Conservation (phyloP, 1,140 invertebrate species). For the Pogonus chalceus region DNA sequence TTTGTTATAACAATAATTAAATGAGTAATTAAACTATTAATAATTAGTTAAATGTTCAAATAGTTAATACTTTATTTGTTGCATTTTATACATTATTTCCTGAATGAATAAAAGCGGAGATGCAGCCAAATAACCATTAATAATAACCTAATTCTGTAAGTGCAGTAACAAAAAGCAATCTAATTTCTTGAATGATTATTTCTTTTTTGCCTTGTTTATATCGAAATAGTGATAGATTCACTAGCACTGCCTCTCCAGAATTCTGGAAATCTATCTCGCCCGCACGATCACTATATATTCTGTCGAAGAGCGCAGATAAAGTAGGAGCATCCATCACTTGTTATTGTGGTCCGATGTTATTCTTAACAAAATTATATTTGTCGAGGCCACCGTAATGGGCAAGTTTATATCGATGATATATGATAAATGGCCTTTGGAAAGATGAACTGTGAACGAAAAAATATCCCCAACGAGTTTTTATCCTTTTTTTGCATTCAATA, state of each 20-base stretch:
- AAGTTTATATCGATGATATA: conserved; percentile 6
- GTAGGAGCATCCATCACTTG: conserved; percentile 3
- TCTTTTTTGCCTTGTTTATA: background rate
- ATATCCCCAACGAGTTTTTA: too few relatives aligned
- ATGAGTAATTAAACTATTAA: too few relatives aligned
- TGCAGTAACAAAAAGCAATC: background rate
- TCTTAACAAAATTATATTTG: conserved; percentile 8
- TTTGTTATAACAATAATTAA: too few relatives aligned
- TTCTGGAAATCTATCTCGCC: background rate
- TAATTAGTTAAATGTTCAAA: too few relatives aligned
- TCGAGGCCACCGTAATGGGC: background rate
- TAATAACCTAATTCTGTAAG: conserved; percentile 4
- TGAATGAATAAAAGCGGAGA: too few relatives aligned
- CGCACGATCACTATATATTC: background rate
- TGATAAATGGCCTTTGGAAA: background rate
- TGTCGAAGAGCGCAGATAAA: background rate
- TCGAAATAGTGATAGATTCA: conserved; percentile 4
- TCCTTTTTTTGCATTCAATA: too few relatives aligned
- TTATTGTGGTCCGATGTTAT: conserved; percentile 1
- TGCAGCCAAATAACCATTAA: background rate
- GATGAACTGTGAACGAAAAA: background rate
- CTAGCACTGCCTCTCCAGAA: background rate
- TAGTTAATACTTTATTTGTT: too few relatives aligned
- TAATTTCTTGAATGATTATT: background rate
- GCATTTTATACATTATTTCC: too few relatives aligned